Conservation (phyloP, 2,797 vertebrate genomes). For the Lacerta viridis region DNA sequence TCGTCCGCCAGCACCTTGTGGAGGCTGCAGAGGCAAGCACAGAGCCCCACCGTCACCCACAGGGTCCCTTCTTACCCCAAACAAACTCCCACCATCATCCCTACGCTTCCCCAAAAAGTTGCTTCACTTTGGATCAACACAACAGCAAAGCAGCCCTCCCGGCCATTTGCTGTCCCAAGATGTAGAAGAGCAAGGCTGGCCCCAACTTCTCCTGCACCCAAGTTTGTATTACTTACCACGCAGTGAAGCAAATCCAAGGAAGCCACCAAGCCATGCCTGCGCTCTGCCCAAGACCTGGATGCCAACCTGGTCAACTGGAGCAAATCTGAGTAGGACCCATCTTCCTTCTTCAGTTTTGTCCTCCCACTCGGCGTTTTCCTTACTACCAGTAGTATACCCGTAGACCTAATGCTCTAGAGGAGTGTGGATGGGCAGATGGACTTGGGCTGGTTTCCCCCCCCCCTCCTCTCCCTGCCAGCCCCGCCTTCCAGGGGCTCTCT, state of each 20-base stretch:
- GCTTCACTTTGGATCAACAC: not conserved
- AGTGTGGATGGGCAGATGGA: conserved; percentile 56
- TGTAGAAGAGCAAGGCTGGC: no score
- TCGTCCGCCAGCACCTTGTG: conserved; percentile 81
- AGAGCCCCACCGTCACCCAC: conserved; percentile 23
- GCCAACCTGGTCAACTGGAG: conserved; percentile 81
- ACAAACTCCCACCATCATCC: not conserved
- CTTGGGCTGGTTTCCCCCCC: conserved; percentile 44
- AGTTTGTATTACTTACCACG: conserved; percentile 84
- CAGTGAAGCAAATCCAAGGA: conserved; percentile 84
- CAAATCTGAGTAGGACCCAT: conserved; percentile 75
- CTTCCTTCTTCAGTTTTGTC: conserved; percentile 49
- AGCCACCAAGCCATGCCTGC: conserved; percentile 87
- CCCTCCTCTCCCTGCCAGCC: not conserved
- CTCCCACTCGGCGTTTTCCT: not conserved
- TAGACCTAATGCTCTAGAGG: not conserved
- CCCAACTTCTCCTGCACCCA: not conserved
- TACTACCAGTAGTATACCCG: not conserved
- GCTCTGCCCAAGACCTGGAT: conserved; percentile 69
- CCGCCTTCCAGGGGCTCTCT: not conserved
- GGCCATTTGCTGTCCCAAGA: not conserved
- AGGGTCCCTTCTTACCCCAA: no score
- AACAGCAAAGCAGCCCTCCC: not conserved
- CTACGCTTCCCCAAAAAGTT: not conserved
- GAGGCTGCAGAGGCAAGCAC: conserved; percentile 80